phyloP scores from a whole-genome alignment of 2,888 invertebrate genomes.

The Lypha dubia region DNA sequence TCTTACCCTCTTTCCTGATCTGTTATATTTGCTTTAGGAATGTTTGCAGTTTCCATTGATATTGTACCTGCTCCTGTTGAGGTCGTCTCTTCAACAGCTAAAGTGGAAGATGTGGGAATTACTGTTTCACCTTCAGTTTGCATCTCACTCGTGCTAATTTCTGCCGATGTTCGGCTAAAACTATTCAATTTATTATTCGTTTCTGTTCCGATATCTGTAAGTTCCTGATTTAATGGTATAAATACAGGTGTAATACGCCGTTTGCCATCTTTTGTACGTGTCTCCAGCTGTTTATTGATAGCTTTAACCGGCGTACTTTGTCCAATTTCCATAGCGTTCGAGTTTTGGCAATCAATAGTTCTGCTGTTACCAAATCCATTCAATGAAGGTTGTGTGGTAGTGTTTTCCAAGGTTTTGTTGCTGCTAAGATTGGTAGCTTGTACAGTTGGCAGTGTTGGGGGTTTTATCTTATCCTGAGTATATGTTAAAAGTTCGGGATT shows the following conservation, averaged over 20 bases:
- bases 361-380: constrained; percentile 52
- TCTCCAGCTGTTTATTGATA: constrained; percentile 96
- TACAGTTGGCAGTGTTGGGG: constrained; percentile 76
- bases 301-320: constrained; percentile 83
- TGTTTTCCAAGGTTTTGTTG: constrained; percentile 26
- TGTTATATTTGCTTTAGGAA: constrained; percentile 75
- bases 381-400: constrained; percentile 44
- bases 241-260: constrained; percentile 98
- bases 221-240: constrained; percentile 89
- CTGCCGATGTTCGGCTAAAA: constrained; percentile 64
- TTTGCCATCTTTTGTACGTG: constrained; percentile 96
- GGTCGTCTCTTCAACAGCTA: not conserved
- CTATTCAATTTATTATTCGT: constrained; percentile 39
- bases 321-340: constrained; percentile 37
- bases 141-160: constrained; percentile 24
- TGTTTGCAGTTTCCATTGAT: constrained; percentile 6
- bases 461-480: constrained; percentile 75
- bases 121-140: constrained; percentile 51
- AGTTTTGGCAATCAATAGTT: constrained; percentile 33
- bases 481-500: constrained; percentile 85
- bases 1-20: constrained; percentile 77
- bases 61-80: not conserved
- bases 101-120: not conserved
- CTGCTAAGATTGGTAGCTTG: constrained; percentile 64
- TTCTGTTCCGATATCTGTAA: constrained; percentile 59